Evolutionary conservation across 2,888 invertebrate genomes (phyloP), one percentile per base, ranked within the genome.

Genomic region (Apamea crenata): DNA sequence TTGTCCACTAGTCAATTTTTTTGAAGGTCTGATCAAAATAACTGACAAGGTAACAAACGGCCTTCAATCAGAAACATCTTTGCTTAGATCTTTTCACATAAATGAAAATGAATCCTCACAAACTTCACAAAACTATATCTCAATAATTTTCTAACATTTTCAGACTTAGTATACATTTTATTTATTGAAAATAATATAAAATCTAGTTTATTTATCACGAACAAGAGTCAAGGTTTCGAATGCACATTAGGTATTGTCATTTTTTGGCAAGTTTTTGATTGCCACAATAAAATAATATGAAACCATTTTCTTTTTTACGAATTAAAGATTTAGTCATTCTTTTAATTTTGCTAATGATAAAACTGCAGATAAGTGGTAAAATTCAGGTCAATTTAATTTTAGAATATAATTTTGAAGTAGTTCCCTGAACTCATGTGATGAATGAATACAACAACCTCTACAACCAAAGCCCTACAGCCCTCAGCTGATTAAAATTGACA

Each of bases 1-100:
- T 94, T 93, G 93, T 94, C 91, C 91, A 94, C 94, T 90, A 91
- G 91, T 92, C 89, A 93, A 93, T 93, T 94, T 94, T 69, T 93
- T 91, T 89, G 87, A 91, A 89, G 88, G 85, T 89, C 88, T 92
- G 93, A 94, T 95, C 93, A 80, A 90, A 93, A 91, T 83, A 81
- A 78, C 74, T 75, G 83, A 87, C 85, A 83, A 65, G 66, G 47
- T 61, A 77, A 59, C 12, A 25, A 29, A 40, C 56, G 53, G 53
- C 80, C 74, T 78, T 77, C 82, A 79, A 66, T 69, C 36, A n/a
- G 40, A 25, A 72, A 80, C 61, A 68, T 82, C 40, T 72, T 76
- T 77, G 12, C 14, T n/a, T 56, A n/a, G 8, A 71, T 36, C 21
- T 69, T 75, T 67, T 32, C 32, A 59, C 16, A 47, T 67, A 2